Evolutionary conservation across 64 coral and sea anemone genomes (phyloP).

Genomic region (Montipora efflorescens): DNA sequence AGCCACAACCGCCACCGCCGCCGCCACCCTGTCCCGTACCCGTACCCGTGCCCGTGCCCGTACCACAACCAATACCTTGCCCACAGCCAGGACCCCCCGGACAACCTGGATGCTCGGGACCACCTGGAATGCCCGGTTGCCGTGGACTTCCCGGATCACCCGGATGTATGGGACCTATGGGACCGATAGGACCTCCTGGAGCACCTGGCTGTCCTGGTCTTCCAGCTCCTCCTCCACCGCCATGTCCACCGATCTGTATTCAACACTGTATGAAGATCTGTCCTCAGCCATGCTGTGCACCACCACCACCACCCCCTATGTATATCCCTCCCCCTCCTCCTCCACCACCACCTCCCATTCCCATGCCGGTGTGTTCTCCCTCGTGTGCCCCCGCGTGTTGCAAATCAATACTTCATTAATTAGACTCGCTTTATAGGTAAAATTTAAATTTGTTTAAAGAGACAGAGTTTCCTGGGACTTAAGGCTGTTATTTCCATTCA

Average conservation of each 20-base stretch:
- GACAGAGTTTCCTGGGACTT: not conserved
- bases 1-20: constrained; percentile 22
- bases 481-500: not conserved
- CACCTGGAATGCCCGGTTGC: constrained; percentile 87
- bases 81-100: constrained; percentile 82
- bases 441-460: not conserved
- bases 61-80: constrained; percentile 60
- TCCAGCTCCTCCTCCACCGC: constrained; percentile 91
- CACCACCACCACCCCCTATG: constrained; percentile 64
- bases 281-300: constrained; percentile 77
- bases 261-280: constrained; percentile 98
- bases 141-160: constrained; percentile 67
- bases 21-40: constrained; percentile 49
- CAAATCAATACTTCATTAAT: constrained; percentile 24
- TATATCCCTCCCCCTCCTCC: not conserved
- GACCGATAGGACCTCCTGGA: constrained; percentile 87
- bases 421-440: not conserved
- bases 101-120: constrained; percentile 89
- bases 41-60: not conserved
- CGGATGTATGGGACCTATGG: constrained; percentile 88
- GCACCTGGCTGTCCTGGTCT: constrained; percentile 80
- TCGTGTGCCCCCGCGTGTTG: constrained; percentile 83
- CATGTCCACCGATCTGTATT: constrained; percentile 95
- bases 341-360: not conserved
- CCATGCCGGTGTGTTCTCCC: constrained; percentile 52